Base-by-base conservation (phyloP, 2,888 invertebrate species). In the Netelia virgata region DNA sequence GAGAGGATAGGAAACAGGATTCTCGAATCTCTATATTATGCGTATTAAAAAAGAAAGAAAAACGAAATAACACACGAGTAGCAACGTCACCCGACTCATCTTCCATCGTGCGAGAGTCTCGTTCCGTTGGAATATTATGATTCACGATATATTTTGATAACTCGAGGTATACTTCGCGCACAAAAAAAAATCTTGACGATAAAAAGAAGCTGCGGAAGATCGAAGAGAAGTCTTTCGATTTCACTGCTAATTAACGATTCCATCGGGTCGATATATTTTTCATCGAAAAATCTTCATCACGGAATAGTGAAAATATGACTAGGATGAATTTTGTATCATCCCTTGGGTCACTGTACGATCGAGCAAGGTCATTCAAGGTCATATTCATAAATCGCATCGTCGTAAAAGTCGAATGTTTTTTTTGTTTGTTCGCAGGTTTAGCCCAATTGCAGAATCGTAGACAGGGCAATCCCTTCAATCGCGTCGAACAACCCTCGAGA, bases 81-180 rank as follows among this genome's bases (percentile, higher is more conserved):
- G 23, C n/a, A 18, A 47, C 2, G 10, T n/a, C 57, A n/a, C 11
- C 23, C 36, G 61, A 47, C 23, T 47, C 10, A n/a, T 53, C 10
- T 64, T 72, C 70, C 20, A 9, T 16, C 16, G 20, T 70, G 75
- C 86, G 81, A 88, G 87, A 89, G 87, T 90, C 87, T 87, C 84
- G 87, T 76, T 50, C 66, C 75, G 53, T 76, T 55, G 64, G 64
- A 59, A 59, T 75, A 55, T 59, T 70, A 16, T 64, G 47, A 70
- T 70, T 74, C 50, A 64, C 53, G 20, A 23, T 79, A 85, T 86
- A 72, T 86, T 86, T 83, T 79, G 61, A 47, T 82, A 79, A n/a
- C 70, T 81, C 76, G 69, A 16, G 36, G 28, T 28, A 28, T 28
- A 28, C 28, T 28, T 5, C 5, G 28, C 28, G 28, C 5, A 28